A percentile compares a stretch with the other conserved stretches of the same genome.
Evolutionary conservation across 1,140 invertebrate genomes (phyloP).

Genomic region (Calliopsis andreniformis): DNA sequence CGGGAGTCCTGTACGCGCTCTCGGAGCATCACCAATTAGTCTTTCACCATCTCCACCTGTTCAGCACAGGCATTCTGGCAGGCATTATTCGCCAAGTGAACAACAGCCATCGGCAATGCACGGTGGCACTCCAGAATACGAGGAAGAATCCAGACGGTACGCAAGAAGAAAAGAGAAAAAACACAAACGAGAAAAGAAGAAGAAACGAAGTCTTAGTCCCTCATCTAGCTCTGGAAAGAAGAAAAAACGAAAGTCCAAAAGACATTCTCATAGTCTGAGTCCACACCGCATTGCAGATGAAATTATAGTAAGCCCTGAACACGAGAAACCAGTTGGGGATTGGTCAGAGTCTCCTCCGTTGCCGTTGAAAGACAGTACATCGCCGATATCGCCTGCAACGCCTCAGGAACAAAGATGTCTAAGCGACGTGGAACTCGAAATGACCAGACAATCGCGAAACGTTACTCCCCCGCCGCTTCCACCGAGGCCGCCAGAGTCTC

Average conservation of each 20-base stretch:
- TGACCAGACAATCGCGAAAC: conserved; percentile 71
- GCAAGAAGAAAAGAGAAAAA: conserved; percentile 84
- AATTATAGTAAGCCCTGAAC: conserved; percentile 54
- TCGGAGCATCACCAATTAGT: conserved; percentile 80
- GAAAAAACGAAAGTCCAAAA: conserved; percentile 86
- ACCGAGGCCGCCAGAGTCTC: conserved; percentile 78
- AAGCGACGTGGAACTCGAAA: conserved; percentile 77
- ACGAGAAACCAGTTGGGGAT: conserved; percentile 63
- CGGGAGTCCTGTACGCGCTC: conserved; percentile 77
- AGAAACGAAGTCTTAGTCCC: conserved; percentile 81
- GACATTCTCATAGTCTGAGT: conserved; percentile 85
- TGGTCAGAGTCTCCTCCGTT: conserved; percentile 76
- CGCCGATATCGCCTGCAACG: conserved; percentile 84
- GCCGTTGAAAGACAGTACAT: conserved; percentile 78
- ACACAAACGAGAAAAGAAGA: conserved; percentile 86
- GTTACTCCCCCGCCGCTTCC: conserved; percentile 72
- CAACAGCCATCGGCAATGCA: conserved; percentile 52
- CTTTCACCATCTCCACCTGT: conserved; percentile 81
- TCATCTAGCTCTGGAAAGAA: conserved; percentile 82
- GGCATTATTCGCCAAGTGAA: conserved; percentile 65
- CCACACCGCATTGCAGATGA: conserved; percentile 68
- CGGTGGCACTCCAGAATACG: conserved; percentile 69
- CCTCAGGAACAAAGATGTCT: conserved; percentile 74
- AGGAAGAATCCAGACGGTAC: conserved; percentile 76
- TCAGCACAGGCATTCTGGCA: conserved; percentile 64